These are phyloP conservation scores for Drosophila kokeensis DNA, from an alignment of 2,888 invertebrate species.

Conservation along the genomic window DNA sequence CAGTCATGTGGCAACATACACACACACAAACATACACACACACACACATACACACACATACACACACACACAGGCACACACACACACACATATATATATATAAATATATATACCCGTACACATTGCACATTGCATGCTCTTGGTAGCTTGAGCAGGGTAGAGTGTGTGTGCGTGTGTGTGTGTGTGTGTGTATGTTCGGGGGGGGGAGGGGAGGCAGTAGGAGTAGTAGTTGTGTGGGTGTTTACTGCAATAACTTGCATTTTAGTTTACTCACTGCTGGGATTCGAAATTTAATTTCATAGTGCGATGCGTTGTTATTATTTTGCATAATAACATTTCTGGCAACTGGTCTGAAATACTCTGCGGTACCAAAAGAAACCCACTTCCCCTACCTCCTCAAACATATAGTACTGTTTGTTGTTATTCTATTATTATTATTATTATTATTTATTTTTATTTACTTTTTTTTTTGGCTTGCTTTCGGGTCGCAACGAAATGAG, in stretches of 20 bases:
- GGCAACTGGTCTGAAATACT: constrained; percentile 48
- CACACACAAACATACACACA: constrained; percentile 10
- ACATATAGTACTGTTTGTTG: neutral
- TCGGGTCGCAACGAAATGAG: constrained; percentile 25
- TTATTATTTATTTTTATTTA: constrained; percentile 5
- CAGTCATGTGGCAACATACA: constrained; percentile 73
- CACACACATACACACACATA: constrained; percentile 40
- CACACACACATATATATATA: neutral
- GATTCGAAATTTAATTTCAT: constrained; percentile 82
- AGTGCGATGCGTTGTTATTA: constrained; percentile 80
- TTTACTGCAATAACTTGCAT: constrained; percentile 74
- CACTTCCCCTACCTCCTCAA: neutral
- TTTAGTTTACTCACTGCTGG: constrained; percentile 79
- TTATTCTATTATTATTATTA: neutral
- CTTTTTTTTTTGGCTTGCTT: constrained; percentile 13
- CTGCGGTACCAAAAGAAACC: constrained; percentile 20
- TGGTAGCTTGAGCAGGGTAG: neutral
- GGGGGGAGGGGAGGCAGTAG: neutral
- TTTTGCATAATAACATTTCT: constrained; percentile 77
- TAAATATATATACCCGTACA: neutral
- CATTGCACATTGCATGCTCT: constrained; percentile 17
- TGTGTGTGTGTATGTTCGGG: too few species aligned
- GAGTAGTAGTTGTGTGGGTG: neutral
- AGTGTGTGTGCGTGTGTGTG: neutral
- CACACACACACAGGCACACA: constrained; percentile 27